phyloP scores from a whole-genome alignment of 2,113 vertebrate genomes.

The Scophthalmus maximus region DNA sequence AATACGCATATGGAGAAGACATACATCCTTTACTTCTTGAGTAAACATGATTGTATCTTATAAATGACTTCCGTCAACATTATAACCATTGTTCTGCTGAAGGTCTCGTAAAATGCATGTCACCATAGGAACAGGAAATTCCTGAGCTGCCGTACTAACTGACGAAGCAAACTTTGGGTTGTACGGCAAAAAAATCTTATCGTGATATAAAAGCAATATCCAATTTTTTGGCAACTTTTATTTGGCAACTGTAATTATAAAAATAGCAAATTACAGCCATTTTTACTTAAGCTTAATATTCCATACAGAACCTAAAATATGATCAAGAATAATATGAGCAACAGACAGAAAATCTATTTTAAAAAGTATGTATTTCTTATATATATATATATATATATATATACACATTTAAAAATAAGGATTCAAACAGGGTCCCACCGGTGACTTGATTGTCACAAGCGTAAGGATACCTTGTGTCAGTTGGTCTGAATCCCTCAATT shows the following conservation, averaged over 20 bases:
- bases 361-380: too few relatives aligned
- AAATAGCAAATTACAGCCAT: too few relatives aligned
- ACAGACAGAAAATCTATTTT: neutral
- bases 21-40: neutral
- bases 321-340: neutral
- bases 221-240: too few relatives aligned
- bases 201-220: too few relatives aligned
- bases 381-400: too few relatives aligned
- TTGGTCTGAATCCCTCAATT: neutral
- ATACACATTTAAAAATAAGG: too few relatives aligned
- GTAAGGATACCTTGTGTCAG: too few relatives aligned
- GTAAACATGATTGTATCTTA: neutral
- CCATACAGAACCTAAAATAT: neutral
- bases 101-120: neutral
- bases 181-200: neutral
- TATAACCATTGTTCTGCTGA: slow-evolving; percentile 2
- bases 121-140: slow-evolving; percentile 6
- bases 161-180: neutral
- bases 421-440: neutral
- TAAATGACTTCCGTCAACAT: slow-evolving; percentile 7
- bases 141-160: neutral
- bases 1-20: neutral
- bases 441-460: too few relatives aligned
- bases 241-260: too few relatives aligned
- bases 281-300: neutral